Evolutionary conservation across 2,888 invertebrate genomes (phyloP), one percentile per base, ranked within the genome.

Genomic region (Hirtodrosophila histrioides): DNA sequence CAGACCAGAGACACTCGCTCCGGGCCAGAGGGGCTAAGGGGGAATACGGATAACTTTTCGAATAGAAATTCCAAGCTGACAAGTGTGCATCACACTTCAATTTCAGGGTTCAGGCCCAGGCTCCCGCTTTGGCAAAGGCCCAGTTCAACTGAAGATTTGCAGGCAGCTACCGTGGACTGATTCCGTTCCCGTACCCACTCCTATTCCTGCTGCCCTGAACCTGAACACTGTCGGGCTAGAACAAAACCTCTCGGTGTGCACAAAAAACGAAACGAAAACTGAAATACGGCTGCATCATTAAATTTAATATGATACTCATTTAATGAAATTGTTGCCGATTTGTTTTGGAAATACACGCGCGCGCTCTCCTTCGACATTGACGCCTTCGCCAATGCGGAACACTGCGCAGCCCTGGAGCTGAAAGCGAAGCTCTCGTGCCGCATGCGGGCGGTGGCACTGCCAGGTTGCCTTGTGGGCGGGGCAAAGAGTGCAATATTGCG

Each of bases 291-390:
- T 91, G 90, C 90, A 90, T 91, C 92, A 91, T 92, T 92, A 92
- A 92, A 92, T 92, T 92, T 92, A 92, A 92, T 92, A 92, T 91
- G 90, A 89, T 89, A 89, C 91, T 91, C 92, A 92, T 92, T 92
- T 92, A 91, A 91, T 91, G 90, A 91, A 92, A 92, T 92, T 91
- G 92, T 90, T 92, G 92, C 90, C 92, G 92, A 92, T 92, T 92
- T 92, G 91, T 92, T 92, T 91, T 86, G 91, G 90, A 91, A 91
- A 91, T 90, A 91, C 91, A 90, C 89, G 89, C 89, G 90, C 82
- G 84, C 75, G 82, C 87, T 69, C 75, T 73, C 67, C 72, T 78
- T 69, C 45, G 71, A 71, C 73, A 56, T 73, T 69, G 78, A 78
- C 75, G 86, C 86, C 83, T 81, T 67, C 76, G 73, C 69, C 80